Evolutionary conservation across 2,113 vertebrate species (phyloP).

Genomic region (Alces alces): DNA sequence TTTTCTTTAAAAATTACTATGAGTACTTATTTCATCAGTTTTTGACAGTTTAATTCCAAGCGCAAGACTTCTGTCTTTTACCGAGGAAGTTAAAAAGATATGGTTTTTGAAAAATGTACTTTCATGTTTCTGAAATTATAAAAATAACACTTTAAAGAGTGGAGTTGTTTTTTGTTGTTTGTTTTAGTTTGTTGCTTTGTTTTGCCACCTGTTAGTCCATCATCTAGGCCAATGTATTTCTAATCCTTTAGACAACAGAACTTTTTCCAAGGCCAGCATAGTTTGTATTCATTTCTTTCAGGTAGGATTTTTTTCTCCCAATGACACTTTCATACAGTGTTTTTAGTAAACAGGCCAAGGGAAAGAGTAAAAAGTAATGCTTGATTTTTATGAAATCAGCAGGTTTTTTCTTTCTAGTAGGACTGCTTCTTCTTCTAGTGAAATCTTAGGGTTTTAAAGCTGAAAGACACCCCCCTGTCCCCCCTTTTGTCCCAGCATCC

Average conservation of each 20-base stretch:
- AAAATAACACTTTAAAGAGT: background rate
- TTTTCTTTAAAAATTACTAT: slow-evolving; percentile 37
- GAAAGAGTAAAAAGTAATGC: background rate
- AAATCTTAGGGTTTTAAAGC: background rate
- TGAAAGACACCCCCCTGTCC: background rate
- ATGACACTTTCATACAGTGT: background rate
- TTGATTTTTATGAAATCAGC: background rate
- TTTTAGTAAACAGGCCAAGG: slow-evolving; percentile 13
- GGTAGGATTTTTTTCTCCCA: background rate
- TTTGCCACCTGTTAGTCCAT: background rate
- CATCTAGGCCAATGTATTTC: background rate
- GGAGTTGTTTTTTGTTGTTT: background rate
- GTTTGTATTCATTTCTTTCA: background rate
- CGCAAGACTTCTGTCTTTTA: background rate
- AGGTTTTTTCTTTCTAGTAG: slow-evolving; percentile 8
- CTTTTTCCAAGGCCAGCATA: background rate
- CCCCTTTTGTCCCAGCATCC: background rate
- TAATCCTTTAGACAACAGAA: background rate
- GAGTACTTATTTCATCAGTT: background rate
- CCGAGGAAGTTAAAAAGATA: background rate
- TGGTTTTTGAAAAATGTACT: background rate
- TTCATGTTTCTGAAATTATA: background rate
- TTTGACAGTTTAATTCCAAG: slow-evolving; percentile 28
- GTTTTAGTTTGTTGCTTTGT: background rate
- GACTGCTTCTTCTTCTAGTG: background rate